These are phyloP conservation scores for Theristicus caerulescens DNA, from an alignment of 2,113 vertebrate species.

Conservation along the genomic window DNA sequence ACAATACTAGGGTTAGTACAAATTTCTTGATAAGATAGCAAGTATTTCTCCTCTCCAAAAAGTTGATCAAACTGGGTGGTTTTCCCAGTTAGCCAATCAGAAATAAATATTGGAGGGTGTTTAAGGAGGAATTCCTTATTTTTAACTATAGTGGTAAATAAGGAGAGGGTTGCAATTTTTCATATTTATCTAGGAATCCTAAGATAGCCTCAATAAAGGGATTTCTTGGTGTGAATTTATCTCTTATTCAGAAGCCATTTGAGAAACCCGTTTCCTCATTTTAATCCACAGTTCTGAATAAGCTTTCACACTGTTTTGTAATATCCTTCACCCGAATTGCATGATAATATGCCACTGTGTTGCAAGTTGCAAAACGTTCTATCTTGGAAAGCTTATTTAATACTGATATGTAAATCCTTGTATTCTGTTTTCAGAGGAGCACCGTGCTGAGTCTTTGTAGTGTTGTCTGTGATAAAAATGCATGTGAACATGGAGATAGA, in stretches of 20 bases:
- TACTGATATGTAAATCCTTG: neutral
- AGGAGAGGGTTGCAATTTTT: neutral
- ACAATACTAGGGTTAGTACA: neutral
- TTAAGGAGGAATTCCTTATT: neutral
- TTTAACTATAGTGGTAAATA: neutral
- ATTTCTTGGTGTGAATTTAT: neutral
- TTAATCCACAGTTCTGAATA: neutral
- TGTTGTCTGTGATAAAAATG: neutral
- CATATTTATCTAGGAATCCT: neutral
- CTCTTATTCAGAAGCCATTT: neutral
- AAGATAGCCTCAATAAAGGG: neutral
- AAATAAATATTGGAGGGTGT: neutral
- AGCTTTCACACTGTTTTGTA: neutral
- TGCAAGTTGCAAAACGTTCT: neutral
- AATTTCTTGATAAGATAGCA: neutral
- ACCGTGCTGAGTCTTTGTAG: neutral
- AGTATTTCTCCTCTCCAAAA: neutral
- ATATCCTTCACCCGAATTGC: neutral
- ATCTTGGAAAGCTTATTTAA: constrained; percentile 1
- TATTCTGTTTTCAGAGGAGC: neutral
- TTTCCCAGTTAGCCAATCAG: neutral
- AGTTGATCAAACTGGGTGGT: neutral
- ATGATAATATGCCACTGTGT: neutral
- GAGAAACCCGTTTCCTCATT: neutral
- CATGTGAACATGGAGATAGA: neutral